Evolutionary conservation across 2,113 vertebrate genomes (phyloP).

Genomic region (Tupaia chinensis): DNA sequence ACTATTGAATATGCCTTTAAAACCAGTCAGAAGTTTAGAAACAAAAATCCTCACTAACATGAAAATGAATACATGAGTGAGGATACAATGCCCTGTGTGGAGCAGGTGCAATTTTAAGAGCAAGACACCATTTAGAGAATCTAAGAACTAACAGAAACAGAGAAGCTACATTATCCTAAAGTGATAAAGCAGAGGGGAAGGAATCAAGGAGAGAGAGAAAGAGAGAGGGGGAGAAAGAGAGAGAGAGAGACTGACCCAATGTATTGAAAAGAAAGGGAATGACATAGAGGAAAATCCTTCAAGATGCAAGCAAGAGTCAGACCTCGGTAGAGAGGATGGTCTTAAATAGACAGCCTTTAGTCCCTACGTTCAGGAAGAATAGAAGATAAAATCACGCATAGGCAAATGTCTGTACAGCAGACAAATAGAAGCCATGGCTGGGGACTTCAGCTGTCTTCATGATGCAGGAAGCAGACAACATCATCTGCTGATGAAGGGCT

Average conservation of each 20-base stretch:
- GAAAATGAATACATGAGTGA: not conserved
- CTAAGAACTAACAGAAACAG: not conserved
- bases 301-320: not conserved
- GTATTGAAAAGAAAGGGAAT: not conserved
- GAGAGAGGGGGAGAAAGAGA: no score
- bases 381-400: not conserved
- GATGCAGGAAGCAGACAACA: not conserved
- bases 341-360: not conserved
- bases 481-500: not conserved
- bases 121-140: not conserved
- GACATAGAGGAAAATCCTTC: no score
- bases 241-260: no score
- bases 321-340: not conserved
- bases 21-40: not conserved
- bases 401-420: not conserved
- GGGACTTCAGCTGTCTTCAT: not conserved
- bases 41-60: not conserved
- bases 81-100: no score
- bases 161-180: not conserved
- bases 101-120: not conserved
- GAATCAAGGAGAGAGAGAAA: not conserved
- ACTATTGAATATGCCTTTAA: not conserved
- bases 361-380: not conserved
- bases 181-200: not conserved
- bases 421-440: not conserved